Base-by-base conservation (phyloP, 2,888 invertebrate species). In the Noctua comes region DNA sequence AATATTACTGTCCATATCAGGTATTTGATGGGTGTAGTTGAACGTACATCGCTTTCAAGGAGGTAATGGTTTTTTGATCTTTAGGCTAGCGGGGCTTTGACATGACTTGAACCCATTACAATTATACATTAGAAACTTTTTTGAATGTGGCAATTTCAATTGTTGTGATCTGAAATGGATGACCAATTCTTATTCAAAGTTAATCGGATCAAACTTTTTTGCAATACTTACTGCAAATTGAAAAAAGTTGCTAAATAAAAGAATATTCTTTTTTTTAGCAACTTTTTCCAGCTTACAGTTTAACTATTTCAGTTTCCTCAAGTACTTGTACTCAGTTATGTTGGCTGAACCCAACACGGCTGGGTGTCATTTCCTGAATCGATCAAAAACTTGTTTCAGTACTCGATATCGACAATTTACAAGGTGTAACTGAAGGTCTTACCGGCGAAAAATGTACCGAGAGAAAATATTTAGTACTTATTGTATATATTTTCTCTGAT, bases 371-470 rank as follows among this genome's bases (percentile, higher is more conserved):
- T 86, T 85, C 86, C 85, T 73, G 79, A 57, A 66, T 73, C 46
- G 75, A 84, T 73, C 65, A 73, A 73, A 79, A 84, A 81, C 77
- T 77, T 79, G 87, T 86, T 81, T 76, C 70, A 62, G 40, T 31
- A 57, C 27, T 70, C 43, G 62, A 64, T 78, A 75, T 69, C 76
- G 71, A 83, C 70, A 80, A 76, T 43, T 71, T 51, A 78, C 76
- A 86, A 74, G 62, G 66, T 75, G 54, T 21, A 54, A 68, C n/a
- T 64, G 65, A 86, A 86, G 76, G 84, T 77, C 71, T 27, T 43
- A 54, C 31, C 46, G 36, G 66, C n/a, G 31, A 62, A 21, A 82
- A 80, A 73, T 64, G 4, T 27, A 68, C 16, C 7, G 36, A 54
- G 18, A 36, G 11, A 72, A 48, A 51, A 10, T 65, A 18, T 51